These are phyloP conservation scores for Tarsius wallacei DNA, from an alignment of 2,797 vertebrate genomes.

Conservation along the genomic window DNA sequence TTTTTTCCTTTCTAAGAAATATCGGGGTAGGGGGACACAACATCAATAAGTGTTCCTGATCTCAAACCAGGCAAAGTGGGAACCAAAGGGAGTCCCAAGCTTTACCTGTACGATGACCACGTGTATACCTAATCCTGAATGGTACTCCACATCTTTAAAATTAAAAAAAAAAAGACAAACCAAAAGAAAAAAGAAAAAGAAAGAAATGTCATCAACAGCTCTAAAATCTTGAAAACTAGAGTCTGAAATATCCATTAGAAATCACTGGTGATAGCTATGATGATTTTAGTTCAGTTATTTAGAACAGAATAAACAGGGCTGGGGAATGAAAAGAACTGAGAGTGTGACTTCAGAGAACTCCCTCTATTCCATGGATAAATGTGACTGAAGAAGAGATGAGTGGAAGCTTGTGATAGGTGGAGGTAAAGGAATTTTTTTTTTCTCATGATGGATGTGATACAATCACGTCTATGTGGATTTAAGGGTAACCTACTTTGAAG, in stretches of 20 bases:
- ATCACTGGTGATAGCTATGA: neutral
- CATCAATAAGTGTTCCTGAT: too few relatives aligned
- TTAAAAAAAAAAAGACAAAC: too few relatives aligned
- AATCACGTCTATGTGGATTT: neutral
- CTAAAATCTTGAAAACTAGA: conserved; percentile 21
- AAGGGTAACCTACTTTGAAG: conserved; percentile 11
- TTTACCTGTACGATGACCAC: too few relatives aligned
- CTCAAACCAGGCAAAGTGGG: too few relatives aligned
- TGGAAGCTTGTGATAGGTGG: neutral
- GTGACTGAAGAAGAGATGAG: neutral
- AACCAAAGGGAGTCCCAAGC: too few relatives aligned
- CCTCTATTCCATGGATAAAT: neutral
- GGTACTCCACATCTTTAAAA: too few relatives aligned
- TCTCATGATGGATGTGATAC: neutral
- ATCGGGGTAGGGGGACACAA: too few relatives aligned
- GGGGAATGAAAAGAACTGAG: neutral
- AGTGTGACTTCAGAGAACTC: neutral
- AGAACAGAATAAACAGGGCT: neutral
- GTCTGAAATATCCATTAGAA: neutral
- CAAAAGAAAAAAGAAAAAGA: too few relatives aligned
- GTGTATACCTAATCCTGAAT: too few relatives aligned
- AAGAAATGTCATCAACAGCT: neutral
- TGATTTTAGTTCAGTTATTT: neutral
- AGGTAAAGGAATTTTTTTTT: neutral
- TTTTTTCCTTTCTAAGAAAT: neutral